A percentile compares a stretch with the other conserved stretches of the same genome.
These are phyloP conservation scores for Donacobius atricapilla DNA, from an alignment of 2,113 vertebrate genomes.

Conservation along the genomic window DNA sequence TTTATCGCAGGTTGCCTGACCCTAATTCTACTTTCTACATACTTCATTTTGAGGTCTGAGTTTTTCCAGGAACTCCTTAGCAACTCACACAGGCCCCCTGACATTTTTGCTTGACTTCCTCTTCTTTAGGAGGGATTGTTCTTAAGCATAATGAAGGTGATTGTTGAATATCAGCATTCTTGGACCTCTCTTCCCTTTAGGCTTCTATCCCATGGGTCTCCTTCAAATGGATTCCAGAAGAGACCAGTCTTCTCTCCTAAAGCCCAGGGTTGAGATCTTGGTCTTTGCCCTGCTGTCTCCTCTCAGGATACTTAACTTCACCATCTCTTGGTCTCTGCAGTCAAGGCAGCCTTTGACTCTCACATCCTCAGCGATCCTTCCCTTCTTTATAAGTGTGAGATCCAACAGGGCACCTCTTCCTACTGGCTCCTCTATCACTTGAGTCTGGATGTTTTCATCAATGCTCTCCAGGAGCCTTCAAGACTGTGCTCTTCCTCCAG, in stretches of 20 bases:
- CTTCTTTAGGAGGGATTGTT: neutral
- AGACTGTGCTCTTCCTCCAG: neutral
- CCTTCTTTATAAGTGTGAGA: neutral
- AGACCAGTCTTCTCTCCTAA: neutral
- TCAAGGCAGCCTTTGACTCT: neutral
- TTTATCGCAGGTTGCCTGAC: neutral
- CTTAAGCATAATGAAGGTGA: neutral
- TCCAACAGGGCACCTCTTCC: neutral
- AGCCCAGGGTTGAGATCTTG: neutral
- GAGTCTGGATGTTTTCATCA: neutral
- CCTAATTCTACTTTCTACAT: neutral
- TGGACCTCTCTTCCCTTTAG: neutral
- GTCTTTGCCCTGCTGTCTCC: neutral
- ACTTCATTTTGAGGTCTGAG: neutral
- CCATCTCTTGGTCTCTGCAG: neutral
- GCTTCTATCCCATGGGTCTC: neutral
- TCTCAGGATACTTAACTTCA: neutral
- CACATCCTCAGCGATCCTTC: neutral
- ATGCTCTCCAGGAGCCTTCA: neutral
- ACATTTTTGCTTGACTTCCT: neutral
- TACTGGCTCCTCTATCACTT: neutral
- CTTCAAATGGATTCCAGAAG: neutral
- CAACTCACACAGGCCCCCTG: neutral
- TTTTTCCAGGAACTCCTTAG: neutral
- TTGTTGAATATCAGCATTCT: neutral